Percentiles rank a stretch among this genome's conserved stretches.
Conservation (phyloP, 1,140 invertebrate species). For the Chelonus insularis region DNA sequence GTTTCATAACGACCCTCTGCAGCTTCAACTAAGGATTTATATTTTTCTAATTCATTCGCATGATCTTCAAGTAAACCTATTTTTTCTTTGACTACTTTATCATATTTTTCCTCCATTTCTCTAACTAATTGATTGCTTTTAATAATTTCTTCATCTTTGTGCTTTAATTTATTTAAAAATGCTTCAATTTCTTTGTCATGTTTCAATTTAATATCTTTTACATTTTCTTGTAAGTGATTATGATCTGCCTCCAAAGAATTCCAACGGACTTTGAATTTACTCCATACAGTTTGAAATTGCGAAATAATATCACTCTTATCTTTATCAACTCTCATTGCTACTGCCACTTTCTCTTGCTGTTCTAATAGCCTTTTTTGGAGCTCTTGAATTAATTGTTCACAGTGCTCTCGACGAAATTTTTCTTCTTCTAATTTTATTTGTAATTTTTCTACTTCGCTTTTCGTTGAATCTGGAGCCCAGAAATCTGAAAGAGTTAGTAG, state of each 20-base stretch:
- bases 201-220: constrained; percentile 47
- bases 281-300: constrained; percentile 65
- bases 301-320: constrained; percentile 72
- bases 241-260: constrained; percentile 54
- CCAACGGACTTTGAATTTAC: constrained; percentile 56
- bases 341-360: constrained; percentile 76
- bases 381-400: constrained; percentile 74
- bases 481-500: constrained; percentile 62
- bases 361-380: constrained; percentile 73
- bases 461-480: constrained; percentile 56
- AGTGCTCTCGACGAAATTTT: constrained; percentile 74
- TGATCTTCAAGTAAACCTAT: constrained; percentile 51
- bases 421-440: constrained; percentile 73
- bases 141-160: constrained; percentile 68
- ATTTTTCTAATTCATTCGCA: constrained; percentile 52
- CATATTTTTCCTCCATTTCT: constrained; percentile 70
- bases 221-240: constrained; percentile 43
- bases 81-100: constrained; percentile 61
- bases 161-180: constrained; percentile 61
- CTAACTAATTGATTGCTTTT: constrained; percentile 69
- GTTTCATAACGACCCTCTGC: constrained; percentile 47
- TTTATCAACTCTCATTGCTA: constrained; percentile 74
- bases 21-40: constrained; percentile 49
- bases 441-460: constrained; percentile 52
- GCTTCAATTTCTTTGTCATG: constrained; percentile 45